These are phyloP conservation scores for Cotesia vestalis DNA, from an alignment of 1,140 invertebrate genomes.

Conservation along the genomic window DNA sequence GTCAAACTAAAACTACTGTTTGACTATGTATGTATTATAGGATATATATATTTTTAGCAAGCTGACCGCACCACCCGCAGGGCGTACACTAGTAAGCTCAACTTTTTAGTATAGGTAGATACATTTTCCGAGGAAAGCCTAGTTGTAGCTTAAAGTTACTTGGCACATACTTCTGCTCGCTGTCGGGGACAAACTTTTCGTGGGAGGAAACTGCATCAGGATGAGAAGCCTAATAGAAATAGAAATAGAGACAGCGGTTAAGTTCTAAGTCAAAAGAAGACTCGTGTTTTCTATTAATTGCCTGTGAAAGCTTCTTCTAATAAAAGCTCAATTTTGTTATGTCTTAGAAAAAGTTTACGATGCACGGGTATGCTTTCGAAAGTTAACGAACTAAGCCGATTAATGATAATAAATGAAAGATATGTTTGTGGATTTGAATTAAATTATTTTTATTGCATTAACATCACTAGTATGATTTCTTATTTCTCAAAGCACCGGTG, in stretches of 20 bases:
- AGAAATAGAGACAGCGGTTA: slow-evolving; percentile 22
- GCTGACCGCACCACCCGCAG: slow-evolving; percentile 13
- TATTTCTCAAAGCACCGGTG: slow-evolving; percentile 39
- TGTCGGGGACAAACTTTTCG: slow-evolving; percentile 50
- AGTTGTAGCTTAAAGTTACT: slow-evolving; percentile 52
- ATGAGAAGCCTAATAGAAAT: slow-evolving; percentile 41
- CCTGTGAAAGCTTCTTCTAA: slow-evolving; percentile 45
- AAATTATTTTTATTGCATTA: background rate
- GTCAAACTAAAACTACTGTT: slow-evolving; percentile 17
- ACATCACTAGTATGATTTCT: slow-evolving; percentile 30
- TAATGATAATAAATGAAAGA: background rate
- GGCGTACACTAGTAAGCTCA: slow-evolving; percentile 35
- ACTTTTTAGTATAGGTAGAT: slow-evolving; percentile 53
- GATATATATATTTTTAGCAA: slow-evolving; percentile 1
- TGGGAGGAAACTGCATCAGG: slow-evolving; percentile 39
- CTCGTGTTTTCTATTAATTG: slow-evolving; percentile 52
- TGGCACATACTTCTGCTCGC: slow-evolving; percentile 46
- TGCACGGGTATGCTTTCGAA: background rate
- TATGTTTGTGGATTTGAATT: background rate
- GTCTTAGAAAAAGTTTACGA: background rate
- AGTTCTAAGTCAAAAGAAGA: slow-evolving; percentile 31
- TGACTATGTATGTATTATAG: slow-evolving; percentile 40
- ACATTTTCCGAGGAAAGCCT: slow-evolving; percentile 51
- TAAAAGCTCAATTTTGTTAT: background rate
- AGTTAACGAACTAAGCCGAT: background rate